Evolutionary conservation across 2,888 invertebrate species (phyloP), one percentile per base, ranked within the genome.

Genomic region (Chymomyza amoena): DNA sequence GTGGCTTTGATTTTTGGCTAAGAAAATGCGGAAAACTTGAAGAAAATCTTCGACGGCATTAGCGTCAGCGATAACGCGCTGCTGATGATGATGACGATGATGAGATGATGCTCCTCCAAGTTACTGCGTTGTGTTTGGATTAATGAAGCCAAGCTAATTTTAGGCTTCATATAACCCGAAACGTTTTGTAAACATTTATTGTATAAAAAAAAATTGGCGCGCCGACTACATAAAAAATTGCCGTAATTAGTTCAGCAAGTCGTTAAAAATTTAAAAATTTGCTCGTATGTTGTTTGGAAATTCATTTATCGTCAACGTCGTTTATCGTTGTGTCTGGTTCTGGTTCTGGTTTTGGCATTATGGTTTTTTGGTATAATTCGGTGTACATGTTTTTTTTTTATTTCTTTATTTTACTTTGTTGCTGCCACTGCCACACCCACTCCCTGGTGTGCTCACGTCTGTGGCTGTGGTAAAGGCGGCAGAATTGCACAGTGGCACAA

Each of bases 221-320:
- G 39, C 50, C 76, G 69, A 28, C 18, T 50, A 62, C 36, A 62
- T 68, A 60, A 56, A 70, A 69, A 70, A 72, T 62, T 66, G 63
- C 68, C 65, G 72, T 78, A 83, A 81, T 83, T 83, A 76, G 81
- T 75, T 85, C 67, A 61, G 68, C 76, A 75, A 78, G 78, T 81
- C 86, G 75, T 83, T 75, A 81, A 83, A 78, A 65, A 66, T 51
- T 61, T 67, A 61, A 54, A 56, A 70, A 57, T 72, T 70, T 77
- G 69, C 64, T 62, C 28, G 67, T 65, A 68, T 69, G 65, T 54
- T 66, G 70, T 70, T 78, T 80, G 64, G 56, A n/a, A 70, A 77
- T 67, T 64, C 72, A 80, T 77, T 73, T 76, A 66, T 72, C 66
- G 74, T 32, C 64, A 60, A 45, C 45, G 61, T 59, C 69, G 62